These are phyloP conservation scores for Hypena proboscidalis DNA, from an alignment of 2,888 invertebrate genomes.

Conservation along the genomic window DNA sequence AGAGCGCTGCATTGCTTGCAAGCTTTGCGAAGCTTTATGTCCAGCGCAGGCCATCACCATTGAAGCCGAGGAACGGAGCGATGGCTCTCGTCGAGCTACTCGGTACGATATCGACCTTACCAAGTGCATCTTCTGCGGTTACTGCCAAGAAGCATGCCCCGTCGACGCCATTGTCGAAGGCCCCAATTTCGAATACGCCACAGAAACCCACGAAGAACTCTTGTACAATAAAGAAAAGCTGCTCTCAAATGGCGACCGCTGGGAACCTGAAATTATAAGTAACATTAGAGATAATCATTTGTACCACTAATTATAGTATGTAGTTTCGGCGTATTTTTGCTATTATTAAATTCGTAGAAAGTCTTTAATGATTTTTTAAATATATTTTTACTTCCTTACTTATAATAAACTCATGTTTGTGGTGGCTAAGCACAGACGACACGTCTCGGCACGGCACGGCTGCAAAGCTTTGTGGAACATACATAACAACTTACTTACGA, in stretches of 20 bases:
- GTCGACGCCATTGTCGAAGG: constrained; percentile 99
- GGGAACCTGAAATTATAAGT: constrained; percentile 98
- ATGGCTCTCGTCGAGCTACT: constrained; percentile 97
- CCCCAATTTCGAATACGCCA: constrained; percentile 99
- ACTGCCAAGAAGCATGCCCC: constrained; percentile 99
- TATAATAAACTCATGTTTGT: no score
- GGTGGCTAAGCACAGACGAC: no score
- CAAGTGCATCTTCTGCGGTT: constrained; percentile 99
- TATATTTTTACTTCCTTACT: no score
- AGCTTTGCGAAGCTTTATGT: constrained; percentile 99
- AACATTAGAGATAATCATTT: constrained; percentile 88
- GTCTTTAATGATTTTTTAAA: no score
- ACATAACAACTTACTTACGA: no score
- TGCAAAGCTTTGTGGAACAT: no score
- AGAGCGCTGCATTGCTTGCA: constrained; percentile 99
- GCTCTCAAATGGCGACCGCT: constrained; percentile 97
- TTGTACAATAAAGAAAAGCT: constrained; percentile 99
- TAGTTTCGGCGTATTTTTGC: no score
- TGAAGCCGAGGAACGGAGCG: constrained; percentile 97
- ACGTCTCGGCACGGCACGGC: no score
- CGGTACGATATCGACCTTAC: constrained; percentile 99
- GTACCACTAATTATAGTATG: no score
- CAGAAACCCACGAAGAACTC: constrained; percentile 98
- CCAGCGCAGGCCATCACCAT: constrained; percentile 99
- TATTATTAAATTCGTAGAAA: no score